Percentiles rank a stretch among this genome's conserved stretches.
phyloP scores from a whole-genome alignment of 2,113 vertebrate genomes.

The Cynopterus brachyotis region DNA sequence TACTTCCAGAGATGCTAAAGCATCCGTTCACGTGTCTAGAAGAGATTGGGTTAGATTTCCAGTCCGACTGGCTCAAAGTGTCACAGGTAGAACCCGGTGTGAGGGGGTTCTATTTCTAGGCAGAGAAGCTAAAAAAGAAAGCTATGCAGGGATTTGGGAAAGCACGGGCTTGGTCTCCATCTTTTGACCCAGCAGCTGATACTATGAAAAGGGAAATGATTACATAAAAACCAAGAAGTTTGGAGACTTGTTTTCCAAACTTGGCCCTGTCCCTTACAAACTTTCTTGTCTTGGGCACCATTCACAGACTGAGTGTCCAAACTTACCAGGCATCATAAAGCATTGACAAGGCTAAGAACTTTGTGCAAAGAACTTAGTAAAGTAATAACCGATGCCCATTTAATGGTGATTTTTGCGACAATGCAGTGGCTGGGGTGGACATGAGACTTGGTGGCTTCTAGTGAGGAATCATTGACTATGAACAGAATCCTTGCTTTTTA shows the following conservation, averaged over 20 bases:
- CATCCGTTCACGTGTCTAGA: neutral
- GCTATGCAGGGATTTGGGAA: rapidly evolving
- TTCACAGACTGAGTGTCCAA: neutral
- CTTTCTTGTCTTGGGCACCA: rapidly evolving
- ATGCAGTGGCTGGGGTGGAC: neutral
- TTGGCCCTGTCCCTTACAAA: neutral
- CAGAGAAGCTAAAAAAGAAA: neutral
- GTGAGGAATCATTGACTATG: neutral
- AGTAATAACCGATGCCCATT: neutral
- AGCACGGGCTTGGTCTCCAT: neutral
- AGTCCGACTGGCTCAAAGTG: neutral
- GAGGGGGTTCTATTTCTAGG: neutral
- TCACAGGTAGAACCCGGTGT: neutral
- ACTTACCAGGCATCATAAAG: neutral
- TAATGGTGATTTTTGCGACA: neutral
- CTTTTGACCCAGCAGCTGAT: neutral
- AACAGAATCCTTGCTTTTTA: neutral
- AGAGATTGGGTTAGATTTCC: neutral
- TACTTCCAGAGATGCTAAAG: neutral
- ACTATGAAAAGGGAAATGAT: neutral
- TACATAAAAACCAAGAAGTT: neutral
- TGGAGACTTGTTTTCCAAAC: neutral
- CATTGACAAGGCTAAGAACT: neutral
- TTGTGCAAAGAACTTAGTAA: neutral
- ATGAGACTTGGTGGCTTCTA: neutral